Evolutionary conservation across 2,113 vertebrate genomes (phyloP), one percentile per base, ranked within the genome.

Genomic region (Syrrhaptes paradoxus): DNA sequence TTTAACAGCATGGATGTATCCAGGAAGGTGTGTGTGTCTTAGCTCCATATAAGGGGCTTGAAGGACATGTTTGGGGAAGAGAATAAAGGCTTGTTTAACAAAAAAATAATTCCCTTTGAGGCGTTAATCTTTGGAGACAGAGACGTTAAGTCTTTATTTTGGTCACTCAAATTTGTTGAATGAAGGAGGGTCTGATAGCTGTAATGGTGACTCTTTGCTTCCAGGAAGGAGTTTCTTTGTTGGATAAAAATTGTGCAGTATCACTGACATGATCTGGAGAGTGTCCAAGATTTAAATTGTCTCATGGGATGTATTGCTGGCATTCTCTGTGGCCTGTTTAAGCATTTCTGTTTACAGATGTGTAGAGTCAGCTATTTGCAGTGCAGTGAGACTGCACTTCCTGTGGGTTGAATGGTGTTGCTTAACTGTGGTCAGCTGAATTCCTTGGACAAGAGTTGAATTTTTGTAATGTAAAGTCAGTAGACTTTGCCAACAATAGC

Each of bases 341-440:
- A 87, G 72, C 78, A 87, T 96, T 90, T 89, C 41, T 96, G 48
- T 97, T 96, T 95, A 82, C 84, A 95, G 86, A 94, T 84, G 7
- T 91, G 78, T 77, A 32, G 49, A 91, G 78, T 93, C 81, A 96
- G 92, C 94, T 94, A 74, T 96, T 91, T 93, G 73, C 58, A 67
- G 66, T 63, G n/a, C 70, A 93, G 46, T 41, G 62, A 92, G 36
- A 66, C 65, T 78, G 36, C n/a, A 51, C 92, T 95, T 96, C 94
- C 95, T 92, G 59, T 91, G 78, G 48, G 38, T 76, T 84, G 78
- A 91, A 72, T 88, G 31, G 48, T 92, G 41, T 84, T 91, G 84
- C 92, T 89, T 93, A 95, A 92, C 93, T 91, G 81, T 81, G 84
- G 80, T 89, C 90, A 87, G 90, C 88, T 91, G 73, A 94, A 97